Base-by-base conservation (phyloP, 2,113 vertebrate genomes). In the Corapipo altera region DNA sequence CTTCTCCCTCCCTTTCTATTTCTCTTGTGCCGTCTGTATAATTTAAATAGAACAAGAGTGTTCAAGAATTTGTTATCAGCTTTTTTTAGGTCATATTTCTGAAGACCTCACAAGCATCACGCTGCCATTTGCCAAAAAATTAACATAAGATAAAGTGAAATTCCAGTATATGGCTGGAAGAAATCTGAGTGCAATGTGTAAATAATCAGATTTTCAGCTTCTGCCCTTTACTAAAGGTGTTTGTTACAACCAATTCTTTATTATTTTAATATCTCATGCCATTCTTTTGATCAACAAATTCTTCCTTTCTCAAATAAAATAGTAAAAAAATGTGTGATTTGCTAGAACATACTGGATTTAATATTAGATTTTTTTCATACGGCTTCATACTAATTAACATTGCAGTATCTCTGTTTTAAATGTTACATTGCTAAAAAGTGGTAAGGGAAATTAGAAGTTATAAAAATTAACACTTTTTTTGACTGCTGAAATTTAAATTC, bases 101-200 rank as follows among this genome's bases (percentile, higher is more conserved):
- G 52, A 88, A 71, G 65, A 80, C 69, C 73, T 95, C 88, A 93
- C 65, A 86, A 90, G 46, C 44, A 65, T 89, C 69, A 49, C 0
- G 0, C 69, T 92, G 41, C 21, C 23, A 46, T 67, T 89, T 96
- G 75, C 85, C 82, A 93, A 86, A 90, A 91, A 93, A 84, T 88
- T 93, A 78, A n/a, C 65, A 71, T 93, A 89, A 86, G 41, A 85
- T 89, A 54, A 94, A 94, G 54, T 85, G 49, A 91, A 78, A 92
- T 84, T 93, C 79, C 88, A 74, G 55, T 69, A 74, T 55, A 37
- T 44, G 52, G 65, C 83, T 97, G 93, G 88, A 89, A 89, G 49
- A 75, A 84, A 44, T 88, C 57, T 71, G 79, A 77, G 23, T 30
- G 12, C 72, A 75, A 61, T 73, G 11, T 72, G 57, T 92, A 93